Conservation (phyloP, 2,888 invertebrate genomes). For the Nebria brevicollis region DNA sequence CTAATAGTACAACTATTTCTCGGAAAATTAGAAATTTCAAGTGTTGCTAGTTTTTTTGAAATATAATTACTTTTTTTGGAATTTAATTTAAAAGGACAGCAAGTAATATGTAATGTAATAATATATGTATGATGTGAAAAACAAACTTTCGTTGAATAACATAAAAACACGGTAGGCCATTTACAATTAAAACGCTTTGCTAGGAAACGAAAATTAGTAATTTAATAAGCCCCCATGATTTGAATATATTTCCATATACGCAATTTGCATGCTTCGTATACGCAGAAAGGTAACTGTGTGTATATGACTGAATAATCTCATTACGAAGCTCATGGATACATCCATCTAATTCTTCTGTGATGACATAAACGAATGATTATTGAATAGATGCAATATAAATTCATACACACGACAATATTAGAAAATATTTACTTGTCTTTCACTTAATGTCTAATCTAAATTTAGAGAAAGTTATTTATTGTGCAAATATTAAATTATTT, state of each 20-base stretch:
- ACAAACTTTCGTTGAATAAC: constrained; percentile 5
- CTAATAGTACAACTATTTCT: no score
- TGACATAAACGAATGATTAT: not conserved
- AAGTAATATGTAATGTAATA: not conserved
- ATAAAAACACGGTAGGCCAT: constrained; percentile 15
- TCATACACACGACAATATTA: not conserved
- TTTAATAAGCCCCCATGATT: constrained; percentile 49
- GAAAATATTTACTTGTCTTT: not conserved
- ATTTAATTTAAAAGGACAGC: not conserved
- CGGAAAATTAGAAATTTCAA: no score
- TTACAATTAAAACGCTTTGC: constrained; percentile 13
- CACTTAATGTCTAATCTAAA: not conserved
- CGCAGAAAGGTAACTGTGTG: constrained; percentile 45
- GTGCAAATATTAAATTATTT: not conserved
- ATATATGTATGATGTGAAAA: constrained; percentile 9
- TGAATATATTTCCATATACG: constrained; percentile 49
- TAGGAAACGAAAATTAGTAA: constrained; percentile 43
- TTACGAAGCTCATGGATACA: constrained; percentile 49
- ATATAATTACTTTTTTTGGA: not conserved
- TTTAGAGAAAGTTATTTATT: not conserved
- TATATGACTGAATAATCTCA: constrained; percentile 22
- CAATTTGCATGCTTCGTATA: constrained; percentile 49
- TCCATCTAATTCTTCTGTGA: not conserved
- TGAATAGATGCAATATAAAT: not conserved
- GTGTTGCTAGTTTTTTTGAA: not conserved